Evolutionary conservation across 2,113 vertebrate species (phyloP).

Genomic region (Micronycteris hirsuta): DNA sequence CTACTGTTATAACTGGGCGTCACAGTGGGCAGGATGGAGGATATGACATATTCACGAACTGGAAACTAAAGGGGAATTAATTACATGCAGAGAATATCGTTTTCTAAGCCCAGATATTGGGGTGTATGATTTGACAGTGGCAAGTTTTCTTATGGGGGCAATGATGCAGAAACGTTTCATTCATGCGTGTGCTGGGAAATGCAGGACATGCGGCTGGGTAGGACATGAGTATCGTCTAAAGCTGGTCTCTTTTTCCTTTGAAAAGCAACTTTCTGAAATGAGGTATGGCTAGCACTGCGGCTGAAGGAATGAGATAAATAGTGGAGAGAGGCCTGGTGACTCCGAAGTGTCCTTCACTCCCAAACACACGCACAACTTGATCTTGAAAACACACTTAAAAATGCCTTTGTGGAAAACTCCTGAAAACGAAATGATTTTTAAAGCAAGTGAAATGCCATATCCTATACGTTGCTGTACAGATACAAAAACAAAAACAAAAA

Average conservation of each 20-base stretch:
- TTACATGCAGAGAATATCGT: background rate
- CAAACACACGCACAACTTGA: background rate
- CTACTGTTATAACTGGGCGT: background rate
- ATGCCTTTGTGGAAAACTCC: background rate
- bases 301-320: background rate
- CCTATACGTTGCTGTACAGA: background rate
- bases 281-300: background rate
- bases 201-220: fast-evolving
- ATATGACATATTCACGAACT: background rate
- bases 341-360: background rate
- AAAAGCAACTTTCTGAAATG: background rate
- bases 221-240: background rate
- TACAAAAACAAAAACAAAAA: background rate
- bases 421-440: background rate
- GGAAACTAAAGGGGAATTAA: background rate
- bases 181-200: background rate
- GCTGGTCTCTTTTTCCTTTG: background rate
- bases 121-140: fast-evolving
- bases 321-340: background rate
- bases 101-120: background rate
- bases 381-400: background rate
- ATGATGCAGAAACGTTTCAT: too few relatives aligned
- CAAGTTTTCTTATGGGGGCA: background rate
- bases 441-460: background rate
- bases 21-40: fast-evolving